Conservation (phyloP, 2,888 invertebrate species). For the Pseudolycoriella hygida region DNA sequence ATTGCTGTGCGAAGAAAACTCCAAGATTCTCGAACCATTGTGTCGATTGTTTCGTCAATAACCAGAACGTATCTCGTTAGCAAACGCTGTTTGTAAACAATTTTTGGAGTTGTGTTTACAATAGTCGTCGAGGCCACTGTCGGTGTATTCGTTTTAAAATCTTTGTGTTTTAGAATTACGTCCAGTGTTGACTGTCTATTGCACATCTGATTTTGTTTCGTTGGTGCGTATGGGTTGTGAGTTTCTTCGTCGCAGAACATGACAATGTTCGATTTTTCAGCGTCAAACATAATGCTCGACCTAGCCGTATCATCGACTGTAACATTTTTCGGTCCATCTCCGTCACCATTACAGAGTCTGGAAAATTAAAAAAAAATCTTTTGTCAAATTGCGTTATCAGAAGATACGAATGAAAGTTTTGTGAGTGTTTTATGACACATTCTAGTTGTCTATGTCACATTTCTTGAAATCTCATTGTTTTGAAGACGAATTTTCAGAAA, state of each 20-base stretch:
- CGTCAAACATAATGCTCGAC: constrained; percentile 35
- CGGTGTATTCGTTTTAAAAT: constrained; percentile 25
- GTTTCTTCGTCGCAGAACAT: constrained; percentile 42
- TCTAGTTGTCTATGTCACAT: no score
- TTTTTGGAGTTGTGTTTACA: constrained; percentile 30
- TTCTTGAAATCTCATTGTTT: no score
- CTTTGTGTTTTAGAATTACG: constrained; percentile 35
- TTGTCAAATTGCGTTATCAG: no score
- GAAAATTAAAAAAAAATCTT: no score
- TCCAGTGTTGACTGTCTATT: constrained; percentile 38
- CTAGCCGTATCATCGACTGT: constrained; percentile 27
- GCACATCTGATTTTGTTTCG: constrained; percentile 46
- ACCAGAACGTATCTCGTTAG: constrained; percentile 37
- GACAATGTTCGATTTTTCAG: constrained; percentile 32
- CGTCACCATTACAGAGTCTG: no score
- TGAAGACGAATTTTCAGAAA: no score
- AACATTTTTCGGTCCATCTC: not conserved
- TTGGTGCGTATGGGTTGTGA: constrained; percentile 43
- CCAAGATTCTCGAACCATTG: constrained; percentile 39
- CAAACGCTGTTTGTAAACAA: constrained; percentile 33
- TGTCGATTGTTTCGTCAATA: constrained; percentile 39
- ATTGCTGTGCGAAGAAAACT: constrained; percentile 37
- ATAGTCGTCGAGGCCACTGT: constrained; percentile 10
- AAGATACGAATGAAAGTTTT: no score
- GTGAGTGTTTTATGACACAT: no score